Evolutionary conservation across 2,797 vertebrate species (phyloP).

Genomic region (Hydrolagus colliei): DNA sequence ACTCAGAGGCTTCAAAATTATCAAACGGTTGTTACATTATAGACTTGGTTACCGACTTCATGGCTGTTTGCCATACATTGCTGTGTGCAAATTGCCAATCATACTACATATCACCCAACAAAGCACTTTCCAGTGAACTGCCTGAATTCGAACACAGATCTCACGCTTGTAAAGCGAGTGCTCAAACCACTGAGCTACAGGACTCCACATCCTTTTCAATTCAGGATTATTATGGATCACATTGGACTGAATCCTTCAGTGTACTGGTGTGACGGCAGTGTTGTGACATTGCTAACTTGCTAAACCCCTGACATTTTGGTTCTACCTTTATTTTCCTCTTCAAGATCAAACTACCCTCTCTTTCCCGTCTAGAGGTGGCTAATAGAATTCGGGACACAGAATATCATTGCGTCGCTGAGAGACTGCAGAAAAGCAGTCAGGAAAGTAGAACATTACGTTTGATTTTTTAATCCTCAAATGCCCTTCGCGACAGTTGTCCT

Average conservation of each 20-base stretch:
- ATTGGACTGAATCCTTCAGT: neutral
- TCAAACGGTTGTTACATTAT: no score
- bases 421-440: neutral
- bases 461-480: constrained; percentile 27
- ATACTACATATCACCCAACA: no score
- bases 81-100: no score
- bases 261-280: no score
- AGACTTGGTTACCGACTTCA: no score
- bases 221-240: neutral
- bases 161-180: no score
- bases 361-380: constrained; percentile 12
- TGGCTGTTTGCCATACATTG: no score
- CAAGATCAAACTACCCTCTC: neutral
- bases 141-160: no score
- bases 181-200: no score
- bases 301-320: neutral
- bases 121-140: no score
- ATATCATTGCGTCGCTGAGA: neutral
- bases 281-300: neutral
- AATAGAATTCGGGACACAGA: neutral
- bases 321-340: no score
- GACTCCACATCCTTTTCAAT: neutral
- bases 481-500: neutral
- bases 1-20: no score
- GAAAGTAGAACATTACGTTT: constrained; percentile 18